Conservation (phyloP, 2,888 invertebrate genomes). For the Conistra vaccinii region DNA sequence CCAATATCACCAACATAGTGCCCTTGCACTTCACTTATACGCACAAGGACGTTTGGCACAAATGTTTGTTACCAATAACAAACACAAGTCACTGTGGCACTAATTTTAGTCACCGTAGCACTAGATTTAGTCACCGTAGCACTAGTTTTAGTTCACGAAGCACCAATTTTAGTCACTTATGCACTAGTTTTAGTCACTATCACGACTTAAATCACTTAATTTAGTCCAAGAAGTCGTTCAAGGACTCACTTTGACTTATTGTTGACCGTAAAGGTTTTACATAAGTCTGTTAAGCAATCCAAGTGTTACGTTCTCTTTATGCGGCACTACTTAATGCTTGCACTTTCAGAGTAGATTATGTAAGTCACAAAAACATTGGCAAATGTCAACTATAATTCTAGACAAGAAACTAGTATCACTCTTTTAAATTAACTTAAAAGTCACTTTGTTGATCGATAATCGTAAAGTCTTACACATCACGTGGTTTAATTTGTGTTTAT, state of each 20-base stretch:
- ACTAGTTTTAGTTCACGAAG: neutral
- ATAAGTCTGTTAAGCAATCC: conserved; percentile 32
- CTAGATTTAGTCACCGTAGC: conserved; percentile 1
- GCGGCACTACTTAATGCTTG: conserved; percentile 9
- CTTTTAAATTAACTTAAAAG: conserved; percentile 1
- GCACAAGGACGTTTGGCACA: conserved; percentile 40
- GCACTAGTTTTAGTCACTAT: neutral
- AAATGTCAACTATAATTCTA: conserved; percentile 4
- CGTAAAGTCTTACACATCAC: conserved; percentile 11
- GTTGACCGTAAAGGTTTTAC: conserved; percentile 17
- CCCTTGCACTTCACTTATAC: conserved; percentile 67
- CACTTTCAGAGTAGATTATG: conserved; percentile 27
- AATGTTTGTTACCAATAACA: conserved; percentile 40
- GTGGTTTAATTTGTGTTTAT: conserved; percentile 10
- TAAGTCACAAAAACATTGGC: conserved; percentile 30
- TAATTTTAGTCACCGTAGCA: conserved; percentile 4
- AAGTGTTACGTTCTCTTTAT: conserved; percentile 7
- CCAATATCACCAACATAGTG: conserved; percentile 88
- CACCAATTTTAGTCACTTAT: neutral
- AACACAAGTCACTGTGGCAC: conserved; percentile 35
- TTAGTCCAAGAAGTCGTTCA: neutral
- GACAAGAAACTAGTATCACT: conserved; percentile 16
- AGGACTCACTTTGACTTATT: conserved; percentile 17
- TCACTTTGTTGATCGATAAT: conserved; percentile 6
- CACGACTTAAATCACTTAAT: conserved; percentile 7